Evolutionary conservation across 2,888 invertebrate species (phyloP).

Genomic region (Omphaloscelis lunosa): DNA sequence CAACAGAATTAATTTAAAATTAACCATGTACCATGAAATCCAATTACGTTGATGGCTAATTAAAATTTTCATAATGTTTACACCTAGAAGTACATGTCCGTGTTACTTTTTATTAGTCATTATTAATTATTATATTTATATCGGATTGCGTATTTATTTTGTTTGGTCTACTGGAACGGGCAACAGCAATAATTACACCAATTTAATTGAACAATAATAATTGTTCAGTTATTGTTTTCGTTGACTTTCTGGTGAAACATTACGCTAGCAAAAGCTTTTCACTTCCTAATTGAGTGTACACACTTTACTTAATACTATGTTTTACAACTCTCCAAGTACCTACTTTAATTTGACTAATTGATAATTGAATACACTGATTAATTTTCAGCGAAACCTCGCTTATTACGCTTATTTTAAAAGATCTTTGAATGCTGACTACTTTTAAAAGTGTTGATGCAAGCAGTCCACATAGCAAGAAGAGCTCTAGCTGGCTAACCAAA

Average conservation of each 20-base stretch:
- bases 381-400: neutral
- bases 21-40: constrained; percentile 64
- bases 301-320: neutral
- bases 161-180: neutral
- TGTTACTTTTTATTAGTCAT: constrained; percentile 43
- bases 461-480: neutral
- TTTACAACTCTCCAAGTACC: neutral
- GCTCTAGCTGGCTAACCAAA: neutral
- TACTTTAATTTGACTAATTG: too few relatives aligned
- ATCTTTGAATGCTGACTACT: neutral
- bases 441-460: neutral
- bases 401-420: neutral
- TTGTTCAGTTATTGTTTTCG: neutral
- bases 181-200: neutral
- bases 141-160: neutral
- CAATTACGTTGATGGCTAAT: constrained; percentile 66
- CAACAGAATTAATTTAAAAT: constrained; percentile 74
- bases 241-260: neutral
- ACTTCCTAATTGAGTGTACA: neutral
- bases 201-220: neutral
- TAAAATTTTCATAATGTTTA: constrained; percentile 61
- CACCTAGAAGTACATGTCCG: constrained; percentile 30
- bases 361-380: neutral
- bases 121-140: constrained; percentile 26
- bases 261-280: neutral